A percentile compares a stretch with the other conserved stretches of the same genome.
Conservation (phyloP, 1,140 invertebrate genomes). For the Calliopsis andreniformis region DNA sequence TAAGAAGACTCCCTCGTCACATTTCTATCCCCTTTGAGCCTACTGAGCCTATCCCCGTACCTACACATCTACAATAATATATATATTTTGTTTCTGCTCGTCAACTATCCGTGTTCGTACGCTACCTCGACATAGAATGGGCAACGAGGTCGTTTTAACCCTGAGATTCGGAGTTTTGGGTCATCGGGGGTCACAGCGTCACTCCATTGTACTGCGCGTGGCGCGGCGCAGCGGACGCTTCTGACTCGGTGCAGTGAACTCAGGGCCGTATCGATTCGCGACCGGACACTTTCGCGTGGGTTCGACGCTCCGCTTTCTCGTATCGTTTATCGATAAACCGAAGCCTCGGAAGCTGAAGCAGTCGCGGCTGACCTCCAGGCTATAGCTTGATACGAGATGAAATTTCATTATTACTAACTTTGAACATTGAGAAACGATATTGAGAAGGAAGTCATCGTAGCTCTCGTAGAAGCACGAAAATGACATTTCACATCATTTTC, state of each 20-base stretch:
- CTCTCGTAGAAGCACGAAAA: no score
- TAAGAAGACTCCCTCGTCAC: no score
- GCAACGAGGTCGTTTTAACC: constrained; percentile 56
- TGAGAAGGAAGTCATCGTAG: not conserved
- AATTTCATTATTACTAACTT: not conserved
- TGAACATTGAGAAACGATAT: not conserved
- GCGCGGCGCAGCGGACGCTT: constrained; percentile 45
- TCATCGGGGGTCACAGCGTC: constrained; percentile 54
- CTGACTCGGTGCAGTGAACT: constrained; percentile 61
- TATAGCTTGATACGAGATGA: not conserved
- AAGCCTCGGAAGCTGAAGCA: not conserved
- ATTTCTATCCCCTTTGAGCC: no score
- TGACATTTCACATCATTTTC: no score
- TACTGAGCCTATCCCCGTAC: no score
- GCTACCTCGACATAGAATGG: not conserved
- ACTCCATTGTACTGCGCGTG: constrained; percentile 59
- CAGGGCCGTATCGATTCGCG: constrained; percentile 57
- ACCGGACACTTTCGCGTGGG: constrained; percentile 19
- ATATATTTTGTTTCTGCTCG: no score
- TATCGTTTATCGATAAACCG: constrained; percentile 31
- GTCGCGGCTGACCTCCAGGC: not conserved
- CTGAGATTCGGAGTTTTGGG: constrained; percentile 59
- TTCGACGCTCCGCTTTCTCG: constrained; percentile 14
- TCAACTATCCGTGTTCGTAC: no score
- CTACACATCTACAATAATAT: no score